Evolutionary conservation across 1,140 invertebrate species (phyloP), one percentile per base, ranked within the genome.

Genomic region (Dinothrombium tinctorium): DNA sequence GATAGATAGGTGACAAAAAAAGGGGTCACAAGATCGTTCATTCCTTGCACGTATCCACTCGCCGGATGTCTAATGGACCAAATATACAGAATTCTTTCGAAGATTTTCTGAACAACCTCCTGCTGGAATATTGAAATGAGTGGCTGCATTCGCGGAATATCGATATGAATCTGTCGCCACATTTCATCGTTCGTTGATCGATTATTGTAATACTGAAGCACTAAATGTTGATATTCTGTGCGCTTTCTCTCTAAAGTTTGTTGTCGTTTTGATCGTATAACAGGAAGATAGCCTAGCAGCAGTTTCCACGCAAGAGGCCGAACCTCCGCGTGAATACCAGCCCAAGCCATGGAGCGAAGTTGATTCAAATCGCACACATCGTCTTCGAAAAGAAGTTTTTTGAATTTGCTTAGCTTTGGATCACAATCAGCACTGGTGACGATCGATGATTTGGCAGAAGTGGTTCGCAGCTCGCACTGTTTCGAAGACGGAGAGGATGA

Each of bases 1-100:
- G 90, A 84, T 4, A 99, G 69, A 65, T 98, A 99, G 33, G 98
- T 90, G 55, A 99, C 77, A 62, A 94, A 98, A 67, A 98, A 98
- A 2, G 94, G 92, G 19, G 90, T 98, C 4, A 99, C 89, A 31
- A 95, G 66, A 64, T 95, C 89, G 62, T 95, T 95, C 59, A 95
- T 95, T 37, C 89, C 89, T 64, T 99, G 94, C 8, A 99, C 94
- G 63, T 99, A 99, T 39, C 92, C 92, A 49, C 87, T 95, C 11
- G 92, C 94, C 4, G 92, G 94, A 68, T 98, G 92, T 24, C 92
- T 63, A 49, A 98, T 95, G 2, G 92, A 87, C 90, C 92, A 98
- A 51, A 99, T 96, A 58, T 90, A 99, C 37, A 99, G 66, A 54
- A 99, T 84, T 45, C 92, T 66, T 59, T 99, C 90, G 63, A 99